Percentiles rank a stretch among this genome's conserved stretches.
These are phyloP conservation scores for Drosophila merina DNA, from an alignment of 2,888 invertebrate genomes.

Conservation along the genomic window DNA sequence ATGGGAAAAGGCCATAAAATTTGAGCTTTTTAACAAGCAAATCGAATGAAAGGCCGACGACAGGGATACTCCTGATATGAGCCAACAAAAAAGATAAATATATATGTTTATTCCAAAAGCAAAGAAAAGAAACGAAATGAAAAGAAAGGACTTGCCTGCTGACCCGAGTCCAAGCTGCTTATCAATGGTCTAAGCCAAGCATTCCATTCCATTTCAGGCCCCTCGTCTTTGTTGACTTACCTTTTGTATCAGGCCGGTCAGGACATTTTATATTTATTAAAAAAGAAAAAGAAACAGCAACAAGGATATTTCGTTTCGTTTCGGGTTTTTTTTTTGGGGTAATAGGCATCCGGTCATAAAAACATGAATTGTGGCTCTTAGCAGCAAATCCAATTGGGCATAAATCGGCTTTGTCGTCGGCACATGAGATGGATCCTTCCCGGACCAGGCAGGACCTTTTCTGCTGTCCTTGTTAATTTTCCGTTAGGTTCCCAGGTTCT, in stretches of 20 bases:
- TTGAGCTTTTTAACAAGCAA: conserved; percentile 78
- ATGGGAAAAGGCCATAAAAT: conserved; percentile 70
- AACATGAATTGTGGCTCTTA: conserved; percentile 79
- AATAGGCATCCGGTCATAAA: conserved; percentile 79
- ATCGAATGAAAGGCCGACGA: conserved; percentile 69
- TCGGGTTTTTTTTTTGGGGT: conserved; percentile 34
- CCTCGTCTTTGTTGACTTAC: conserved; percentile 49
- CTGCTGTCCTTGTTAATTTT: background rate
- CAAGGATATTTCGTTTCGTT: conserved; percentile 22
- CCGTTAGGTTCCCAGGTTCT: conserved; percentile 31
- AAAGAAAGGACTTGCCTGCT: conserved; percentile 53
- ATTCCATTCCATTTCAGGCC: conserved; percentile 38
- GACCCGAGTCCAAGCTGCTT: conserved; percentile 56
- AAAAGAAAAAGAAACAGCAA: conserved; percentile 51
- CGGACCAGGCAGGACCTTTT: conserved; percentile 4
- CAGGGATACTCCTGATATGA: conserved; percentile 56
- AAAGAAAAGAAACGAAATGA: conserved; percentile 52
- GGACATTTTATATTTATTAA: conserved; percentile 79
- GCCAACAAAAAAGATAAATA: conserved; percentile 8
- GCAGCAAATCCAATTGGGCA: conserved; percentile 79
- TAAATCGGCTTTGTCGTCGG: conserved; percentile 75
- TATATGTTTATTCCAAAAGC: conserved; percentile 5
- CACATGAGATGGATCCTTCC: conserved; percentile 58
- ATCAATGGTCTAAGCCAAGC: conserved; percentile 62
- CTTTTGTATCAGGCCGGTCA: conserved; percentile 33